phyloP scores from a whole-genome alignment of 2,797 vertebrate species.

The Uromys caudimaculatus region DNA sequence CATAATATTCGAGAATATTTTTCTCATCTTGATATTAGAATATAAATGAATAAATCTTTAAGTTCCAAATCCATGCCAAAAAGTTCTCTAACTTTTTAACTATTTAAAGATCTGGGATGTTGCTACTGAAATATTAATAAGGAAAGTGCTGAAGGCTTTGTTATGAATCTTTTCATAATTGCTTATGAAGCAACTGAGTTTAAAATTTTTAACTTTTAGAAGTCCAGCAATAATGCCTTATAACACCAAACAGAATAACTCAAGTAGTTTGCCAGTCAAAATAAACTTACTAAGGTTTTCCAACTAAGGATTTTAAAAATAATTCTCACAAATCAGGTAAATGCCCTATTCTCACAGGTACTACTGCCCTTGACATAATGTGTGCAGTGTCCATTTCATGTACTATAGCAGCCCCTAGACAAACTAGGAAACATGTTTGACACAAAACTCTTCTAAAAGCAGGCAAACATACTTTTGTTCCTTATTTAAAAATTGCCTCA shows the following conservation, averaged over 20 bases:
- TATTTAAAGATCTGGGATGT: slow-evolving; percentile 43
- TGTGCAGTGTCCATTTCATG: not conserved
- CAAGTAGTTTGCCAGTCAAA: slow-evolving; percentile 24
- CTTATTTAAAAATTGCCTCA: slow-evolving; percentile 55
- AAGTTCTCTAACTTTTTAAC: slow-evolving; percentile 59
- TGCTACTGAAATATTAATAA: slow-evolving; percentile 49
- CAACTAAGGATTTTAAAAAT: slow-evolving; percentile 48
- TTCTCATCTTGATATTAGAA: slow-evolving; percentile 2
- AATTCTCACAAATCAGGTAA: slow-evolving; percentile 33
- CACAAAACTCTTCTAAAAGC: slow-evolving; percentile 35
- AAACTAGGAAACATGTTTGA: slow-evolving; percentile 21
- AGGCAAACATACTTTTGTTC: slow-evolving; percentile 35
- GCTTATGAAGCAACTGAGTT: slow-evolving; percentile 3
- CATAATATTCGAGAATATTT: slow-evolving; percentile 2
- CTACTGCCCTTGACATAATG: slow-evolving; percentile 2
- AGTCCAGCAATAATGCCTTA: slow-evolving; percentile 20
- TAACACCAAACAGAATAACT: slow-evolving; percentile 52
- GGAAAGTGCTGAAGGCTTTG: not conserved
- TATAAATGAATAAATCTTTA: slow-evolving; percentile 45
- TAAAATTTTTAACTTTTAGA: slow-evolving; percentile 38
- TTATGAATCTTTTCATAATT: not conserved
- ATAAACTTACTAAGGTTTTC: not conserved
- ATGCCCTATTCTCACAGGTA: slow-evolving; percentile 4
- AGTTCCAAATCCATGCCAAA: not conserved
- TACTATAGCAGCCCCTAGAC: not conserved